phyloP scores from a whole-genome alignment of 2,888 invertebrate genomes.

The Leptothorax acervorum region DNA sequence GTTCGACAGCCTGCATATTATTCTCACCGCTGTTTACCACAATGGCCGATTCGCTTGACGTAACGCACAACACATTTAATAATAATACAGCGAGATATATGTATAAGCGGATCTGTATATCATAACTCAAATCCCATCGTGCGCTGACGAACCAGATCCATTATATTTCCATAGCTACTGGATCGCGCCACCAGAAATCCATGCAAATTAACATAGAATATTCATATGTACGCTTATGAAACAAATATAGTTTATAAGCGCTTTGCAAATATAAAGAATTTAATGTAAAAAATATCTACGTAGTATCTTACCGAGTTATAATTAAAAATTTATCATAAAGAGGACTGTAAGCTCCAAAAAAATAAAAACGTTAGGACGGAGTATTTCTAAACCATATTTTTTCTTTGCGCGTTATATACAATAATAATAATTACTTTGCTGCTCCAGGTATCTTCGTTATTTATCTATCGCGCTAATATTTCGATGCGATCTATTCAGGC shows the following conservation, averaged over 20 bases:
- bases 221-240: not conserved
- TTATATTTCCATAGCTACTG: not conserved
- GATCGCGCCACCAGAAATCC: not conserved
- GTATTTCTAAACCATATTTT: not conserved
- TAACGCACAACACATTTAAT: not conserved
- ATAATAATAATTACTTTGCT: not conserved
- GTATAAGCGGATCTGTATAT: conserved; percentile 1
- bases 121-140: not conserved
- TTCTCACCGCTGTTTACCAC: not conserved
- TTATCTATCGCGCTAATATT: not conserved
- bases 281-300: conserved; percentile 1
- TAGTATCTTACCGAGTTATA: not conserved
- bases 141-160: not conserved
- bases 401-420: not conserved
- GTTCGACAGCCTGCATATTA: not conserved
- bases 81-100: not conserved
- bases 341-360: not conserved
- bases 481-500: conserved; percentile 69
- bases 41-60: conserved; percentile 5
- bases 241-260: not conserved
- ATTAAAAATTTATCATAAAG: not conserved
- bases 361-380: not conserved
- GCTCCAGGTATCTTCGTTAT: not conserved
- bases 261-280: not conserved
- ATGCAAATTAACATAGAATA: not conserved